phyloP scores from a whole-genome alignment of 2,797 vertebrate genomes.

The Melanotaenia nigrans region DNA sequence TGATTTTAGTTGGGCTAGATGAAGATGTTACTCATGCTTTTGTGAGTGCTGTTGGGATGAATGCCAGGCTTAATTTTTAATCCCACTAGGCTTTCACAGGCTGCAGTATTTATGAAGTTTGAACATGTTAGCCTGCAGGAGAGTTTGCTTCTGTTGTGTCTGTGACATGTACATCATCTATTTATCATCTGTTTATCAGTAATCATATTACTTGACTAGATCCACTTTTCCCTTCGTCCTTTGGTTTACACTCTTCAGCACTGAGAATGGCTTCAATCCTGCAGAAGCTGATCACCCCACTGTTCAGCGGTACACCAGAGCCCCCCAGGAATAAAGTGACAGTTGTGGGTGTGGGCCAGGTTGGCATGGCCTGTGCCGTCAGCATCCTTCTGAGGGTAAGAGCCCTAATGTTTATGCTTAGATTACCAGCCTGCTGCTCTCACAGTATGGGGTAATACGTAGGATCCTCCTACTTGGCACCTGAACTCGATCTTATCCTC shows the following conservation, averaged over 20 bases:
- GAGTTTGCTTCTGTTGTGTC: neutral
- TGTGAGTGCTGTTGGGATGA: conserved; percentile 24
- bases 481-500: conserved; percentile 46
- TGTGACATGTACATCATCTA: neutral
- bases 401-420: conserved; percentile 28
- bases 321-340: conserved; percentile 84
- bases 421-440: conserved; percentile 40
- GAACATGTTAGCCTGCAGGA: conserved; percentile 22
- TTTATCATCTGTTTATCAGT: neutral
- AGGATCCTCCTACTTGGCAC: conserved; percentile 46
- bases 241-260: conserved; percentile 36
- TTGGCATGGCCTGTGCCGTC: conserved; percentile 87
- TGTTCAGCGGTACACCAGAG: conserved; percentile 62
- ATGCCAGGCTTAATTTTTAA: conserved; percentile 30
- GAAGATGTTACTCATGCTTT: conserved; percentile 9
- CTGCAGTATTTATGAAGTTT: conserved; percentile 57
- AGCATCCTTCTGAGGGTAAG: conserved; percentile 84
- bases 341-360: conserved; percentile 85
- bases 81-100: conserved; percentile 11
- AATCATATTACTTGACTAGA: conserved; percentile 7
- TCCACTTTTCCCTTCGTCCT: neutral
- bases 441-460: conserved; percentile 42
- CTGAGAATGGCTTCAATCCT: conserved; percentile 87
- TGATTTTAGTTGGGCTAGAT: conserved; percentile 9
- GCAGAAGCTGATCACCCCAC: conserved; percentile 85